Evolutionary conservation across 2,797 vertebrate genomes (phyloP).

Genomic region (Pagetopsis macropterus): DNA sequence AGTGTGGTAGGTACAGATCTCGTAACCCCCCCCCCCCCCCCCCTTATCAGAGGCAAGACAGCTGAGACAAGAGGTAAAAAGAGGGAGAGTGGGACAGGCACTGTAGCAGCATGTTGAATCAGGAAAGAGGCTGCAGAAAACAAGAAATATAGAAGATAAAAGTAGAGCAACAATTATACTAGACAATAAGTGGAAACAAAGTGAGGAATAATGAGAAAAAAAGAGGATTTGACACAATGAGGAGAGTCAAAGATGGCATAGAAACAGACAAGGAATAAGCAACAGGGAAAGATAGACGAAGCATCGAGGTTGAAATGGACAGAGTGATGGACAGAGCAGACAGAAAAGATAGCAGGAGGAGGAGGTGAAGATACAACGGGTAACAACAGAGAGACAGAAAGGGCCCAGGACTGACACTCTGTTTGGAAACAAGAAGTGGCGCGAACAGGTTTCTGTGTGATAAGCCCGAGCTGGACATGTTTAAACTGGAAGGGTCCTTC

Average conservation of each 20-base stretch:
- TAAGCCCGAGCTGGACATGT: slow-evolving; percentile 63
- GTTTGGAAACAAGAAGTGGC: slow-evolving; percentile 78
- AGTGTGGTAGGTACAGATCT: slow-evolving; percentile 90
- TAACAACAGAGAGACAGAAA: slow-evolving; percentile 29
- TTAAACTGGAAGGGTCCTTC: slow-evolving; percentile 69
- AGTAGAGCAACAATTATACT: slow-evolving; percentile 21
- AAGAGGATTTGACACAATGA: slow-evolving; percentile 38
- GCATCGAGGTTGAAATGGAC: slow-evolving; percentile 33
- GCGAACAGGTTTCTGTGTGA: slow-evolving; percentile 69
- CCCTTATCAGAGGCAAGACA: slow-evolving; percentile 49
- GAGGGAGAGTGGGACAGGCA: slow-evolving; percentile 31
- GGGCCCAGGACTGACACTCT: slow-evolving; percentile 63
- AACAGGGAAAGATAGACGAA: slow-evolving; percentile 25
- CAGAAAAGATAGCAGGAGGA: slow-evolving; percentile 23
- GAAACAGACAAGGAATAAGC: slow-evolving; percentile 37
- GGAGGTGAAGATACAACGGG: slow-evolving; percentile 34
- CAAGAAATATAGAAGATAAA: slow-evolving; percentile 39
- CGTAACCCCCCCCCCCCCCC: slow-evolving; percentile 29
- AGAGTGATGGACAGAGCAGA: slow-evolving; percentile 28
- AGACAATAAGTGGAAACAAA: slow-evolving; percentile 25
- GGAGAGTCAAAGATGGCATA: slow-evolving; percentile 29
- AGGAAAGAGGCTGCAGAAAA: slow-evolving; percentile 16
- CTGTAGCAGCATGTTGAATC: slow-evolving; percentile 39
- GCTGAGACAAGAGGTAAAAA: slow-evolving; percentile 31
- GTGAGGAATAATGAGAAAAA: slow-evolving; percentile 29